A percentile compares a stretch with the other conserved stretches of the same genome.
Conservation (phyloP, 2,888 invertebrate species). For the Willowsia nigromaculata region DNA sequence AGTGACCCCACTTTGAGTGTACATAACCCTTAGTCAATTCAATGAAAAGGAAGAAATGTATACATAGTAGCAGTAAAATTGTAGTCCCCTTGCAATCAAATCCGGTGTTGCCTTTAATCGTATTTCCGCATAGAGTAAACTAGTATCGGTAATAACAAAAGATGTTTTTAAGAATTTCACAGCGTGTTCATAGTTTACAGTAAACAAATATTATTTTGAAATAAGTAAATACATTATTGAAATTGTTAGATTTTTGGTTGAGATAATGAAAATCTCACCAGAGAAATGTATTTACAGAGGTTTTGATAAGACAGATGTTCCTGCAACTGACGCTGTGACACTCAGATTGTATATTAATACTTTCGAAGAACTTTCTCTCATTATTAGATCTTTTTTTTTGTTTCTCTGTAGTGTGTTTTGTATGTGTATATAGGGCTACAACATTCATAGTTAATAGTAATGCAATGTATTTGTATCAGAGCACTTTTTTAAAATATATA, state of each 20-base stretch:
- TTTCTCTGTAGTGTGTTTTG: not conserved
- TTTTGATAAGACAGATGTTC: not conserved
- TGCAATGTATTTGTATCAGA: constrained; percentile 11
- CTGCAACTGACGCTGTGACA: not conserved
- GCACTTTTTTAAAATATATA: constrained; percentile 29
- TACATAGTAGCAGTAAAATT: too few species aligned
- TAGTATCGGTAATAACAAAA: not conserved
- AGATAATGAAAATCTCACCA: too few species aligned
- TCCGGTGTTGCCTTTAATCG: constrained; percentile 49
- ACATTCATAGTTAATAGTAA: not conserved
- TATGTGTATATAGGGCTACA: not conserved
- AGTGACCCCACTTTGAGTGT: not conserved
- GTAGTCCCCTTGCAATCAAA: constrained; percentile 44
- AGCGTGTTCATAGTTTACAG: too few species aligned
- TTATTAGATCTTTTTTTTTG: not conserved
- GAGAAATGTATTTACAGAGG: not conserved
- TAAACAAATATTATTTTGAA: too few species aligned
- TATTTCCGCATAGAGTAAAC: not conserved
- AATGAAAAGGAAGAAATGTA: too few species aligned
- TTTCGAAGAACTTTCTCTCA: not conserved
- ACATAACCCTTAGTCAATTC: too few species aligned
- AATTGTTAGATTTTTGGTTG: too few species aligned
- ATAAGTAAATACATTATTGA: too few species aligned
- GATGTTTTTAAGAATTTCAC: too few species aligned
- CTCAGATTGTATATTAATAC: not conserved